Conservation (phyloP, 2,797 vertebrate species). For the Tenualosa thibaudeaui region DNA sequence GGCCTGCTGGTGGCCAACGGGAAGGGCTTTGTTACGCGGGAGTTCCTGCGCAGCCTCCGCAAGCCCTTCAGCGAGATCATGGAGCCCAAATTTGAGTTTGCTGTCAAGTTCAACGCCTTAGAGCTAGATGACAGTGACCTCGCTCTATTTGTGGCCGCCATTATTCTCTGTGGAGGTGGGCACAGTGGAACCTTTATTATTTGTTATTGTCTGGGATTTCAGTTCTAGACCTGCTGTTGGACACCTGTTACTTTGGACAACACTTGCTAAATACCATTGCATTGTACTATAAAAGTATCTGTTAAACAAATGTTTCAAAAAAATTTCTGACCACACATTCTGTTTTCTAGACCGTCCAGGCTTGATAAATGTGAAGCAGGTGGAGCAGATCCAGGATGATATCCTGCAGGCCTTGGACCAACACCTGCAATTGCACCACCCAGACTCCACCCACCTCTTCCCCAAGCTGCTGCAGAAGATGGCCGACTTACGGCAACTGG, state of each 20-base stretch:
- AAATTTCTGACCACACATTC: not conserved
- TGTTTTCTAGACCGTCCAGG: slow-evolving; percentile 88
- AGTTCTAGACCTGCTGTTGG: no score
- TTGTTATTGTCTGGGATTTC: no score
- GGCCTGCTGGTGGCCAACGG: slow-evolving; percentile 94
- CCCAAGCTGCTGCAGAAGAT: slow-evolving; percentile 99
- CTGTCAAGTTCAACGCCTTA: slow-evolving; percentile 95
- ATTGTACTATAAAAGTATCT: not conserved
- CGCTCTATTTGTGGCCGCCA: slow-evolving; percentile 95
- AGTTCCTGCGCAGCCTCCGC: slow-evolving; percentile 94
- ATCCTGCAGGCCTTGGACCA: slow-evolving; percentile 93
- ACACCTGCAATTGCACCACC: slow-evolving; percentile 93
- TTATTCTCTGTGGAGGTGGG: slow-evolving; percentile 97
- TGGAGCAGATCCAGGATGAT: slow-evolving; percentile 96
- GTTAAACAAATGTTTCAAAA: not conserved
- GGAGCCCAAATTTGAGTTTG: slow-evolving; percentile 99
- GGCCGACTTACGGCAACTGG: slow-evolving; percentile 96
- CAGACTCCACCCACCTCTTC: slow-evolving; percentile 93
- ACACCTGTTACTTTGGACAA: no score
- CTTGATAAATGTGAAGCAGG: slow-evolving; percentile 92
- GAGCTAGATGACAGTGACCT: slow-evolving; percentile 98
- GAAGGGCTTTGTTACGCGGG: slow-evolving; percentile 94
- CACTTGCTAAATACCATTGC: no score
- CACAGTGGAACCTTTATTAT: not conserved
- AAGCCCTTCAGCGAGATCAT: slow-evolving; percentile 96